Base-by-base conservation (phyloP, 64 coral and sea anemone genomes). In the Cladopsammia gracilis region DNA sequence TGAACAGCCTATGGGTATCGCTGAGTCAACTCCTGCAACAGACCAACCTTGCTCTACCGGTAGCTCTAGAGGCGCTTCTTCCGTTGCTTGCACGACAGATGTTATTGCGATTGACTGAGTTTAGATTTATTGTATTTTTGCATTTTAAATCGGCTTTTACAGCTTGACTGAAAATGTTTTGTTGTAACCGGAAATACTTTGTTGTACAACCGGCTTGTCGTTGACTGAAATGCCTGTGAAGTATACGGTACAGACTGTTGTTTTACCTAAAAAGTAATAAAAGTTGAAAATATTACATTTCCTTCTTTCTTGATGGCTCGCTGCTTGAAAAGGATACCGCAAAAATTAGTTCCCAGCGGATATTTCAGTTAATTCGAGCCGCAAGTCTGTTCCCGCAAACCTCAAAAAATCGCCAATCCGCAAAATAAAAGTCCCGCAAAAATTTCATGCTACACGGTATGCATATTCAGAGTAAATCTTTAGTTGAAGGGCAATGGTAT, bases 381-480 rank as follows among this genome's bases (percentile, higher is more conserved):
- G 51, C 9, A 53, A 53, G n/a, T n/a, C n/a, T n/a, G n/a, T n/a
- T n/a, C n/a, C n/a, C n/a, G n/a, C n/a, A n/a, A n/a, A n/a, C n/a
- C n/a, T n/a, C n/a, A n/a, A n/a, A n/a, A n/a, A n/a, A n/a, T n/a
- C n/a, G n/a, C n/a, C n/a, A 69, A 69, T 69, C 19, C 24, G 4
- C 65, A 69, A 69, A 69, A 42, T 69, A 69, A 69, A 69, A 69
- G 65, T 69, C 20, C 19, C 65, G 4, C 65, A 1, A 69, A 69
- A 69, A 69, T 34, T 69, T 69, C 65, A 69, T 69, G 65, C 19
- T 69, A 69, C 65, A 69, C 20, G 65, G 24, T 69, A 69, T 69
- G n/a, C n/a, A n/a, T n/a, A n/a, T n/a, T n/a, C n/a, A n/a, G n/a
- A n/a, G n/a, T n/a, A n/a, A n/a, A n/a, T n/a, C n/a, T n/a, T n/a